Evolutionary conservation across 2,888 invertebrate species (phyloP), one percentile per base, ranked within the genome.

Genomic region (Portevinia maculata): DNA sequence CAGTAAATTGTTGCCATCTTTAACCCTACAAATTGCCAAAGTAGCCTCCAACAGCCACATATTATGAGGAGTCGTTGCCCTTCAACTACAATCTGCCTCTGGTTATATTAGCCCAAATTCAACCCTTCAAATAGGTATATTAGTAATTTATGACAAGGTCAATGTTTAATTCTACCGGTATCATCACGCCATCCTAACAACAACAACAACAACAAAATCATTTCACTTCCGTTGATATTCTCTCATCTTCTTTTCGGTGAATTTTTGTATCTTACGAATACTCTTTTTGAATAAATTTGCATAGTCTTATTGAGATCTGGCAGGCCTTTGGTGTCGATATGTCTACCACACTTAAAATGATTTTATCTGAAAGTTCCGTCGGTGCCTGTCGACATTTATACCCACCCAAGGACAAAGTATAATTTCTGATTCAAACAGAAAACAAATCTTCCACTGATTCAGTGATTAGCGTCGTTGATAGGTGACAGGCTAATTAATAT

Each of bases 331-430:
- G 71, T 52, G 78, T 71, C 78, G 15, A 24, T 1, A 2, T 59
- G 71, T 78, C 78, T 78, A 57, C 57, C 71, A 57, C 50, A 44
- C 50, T 64, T 59, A 78, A 78, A 32, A 34, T 21, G 57, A 71
- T 78, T 78, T 78, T 48, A 52, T 37, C 39, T 32, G 34, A 13
- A 50, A 69, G 62, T 69, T 48, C 13, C n/a, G 37, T 21, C 59
- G 15, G 60, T 24, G 69, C 13, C 8, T 13, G 55, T 50, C 64
- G 64, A 78, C 52, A 64, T 57, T 59, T 71, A 34, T 15, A 44
- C 50, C 15, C 37, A 17, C 21, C 37, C 57, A 59, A 34, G 52
- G 71, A 57, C 41, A 44, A n/a, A 9, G 37, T 6, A 41, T 41
- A n/a, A 9, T 44, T 46, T 53, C 15, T 15, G 37, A 17, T 52